phyloP scores from a whole-genome alignment of 30 jellyfish, hydroid and myxozoan species.

The Cassiopea andromeda region DNA sequence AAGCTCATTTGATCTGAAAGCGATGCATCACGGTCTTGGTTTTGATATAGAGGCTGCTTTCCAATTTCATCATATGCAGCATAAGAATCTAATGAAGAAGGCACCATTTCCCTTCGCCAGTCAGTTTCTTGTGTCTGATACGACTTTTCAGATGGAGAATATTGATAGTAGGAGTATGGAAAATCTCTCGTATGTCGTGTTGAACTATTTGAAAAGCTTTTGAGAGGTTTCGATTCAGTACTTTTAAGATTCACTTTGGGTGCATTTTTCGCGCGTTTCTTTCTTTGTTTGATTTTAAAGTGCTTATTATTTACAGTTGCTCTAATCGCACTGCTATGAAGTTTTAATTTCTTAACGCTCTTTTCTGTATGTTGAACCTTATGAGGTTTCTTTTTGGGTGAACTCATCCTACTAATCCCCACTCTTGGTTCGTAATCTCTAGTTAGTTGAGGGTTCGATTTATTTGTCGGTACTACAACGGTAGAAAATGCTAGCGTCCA shows the following conservation, averaged over 20 bases:
- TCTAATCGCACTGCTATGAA: neutral
- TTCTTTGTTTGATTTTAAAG: constrained; percentile 40
- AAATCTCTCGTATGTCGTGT: constrained; percentile 65
- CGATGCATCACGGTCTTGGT: constrained; percentile 39
- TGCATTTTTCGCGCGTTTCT: constrained; percentile 81
- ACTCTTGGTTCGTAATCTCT: neutral
- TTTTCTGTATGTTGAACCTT: neutral
- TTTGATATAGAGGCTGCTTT: constrained; percentile 23
- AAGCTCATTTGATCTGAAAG: constrained; percentile 8
- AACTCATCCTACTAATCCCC: neutral
- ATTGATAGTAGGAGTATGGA: constrained; percentile 69
- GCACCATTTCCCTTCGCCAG: constrained; percentile 66
- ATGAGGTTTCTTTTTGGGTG: neutral
- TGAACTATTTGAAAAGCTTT: constrained; percentile 31
- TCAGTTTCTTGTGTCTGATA: constrained; percentile 72
- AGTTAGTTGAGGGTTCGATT: constrained; percentile 54
- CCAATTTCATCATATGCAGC: constrained; percentile 32
- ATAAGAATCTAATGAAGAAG: constrained; percentile 33
- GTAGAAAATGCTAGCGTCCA: constrained; percentile 77
- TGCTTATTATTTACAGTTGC: constrained; percentile 3
- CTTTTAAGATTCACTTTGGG: constrained; percentile 5
- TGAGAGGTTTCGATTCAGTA: constrained; percentile 7
- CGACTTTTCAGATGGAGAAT: constrained; percentile 56
- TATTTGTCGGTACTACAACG: constrained; percentile 38
- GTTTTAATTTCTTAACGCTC: constrained; percentile 35